Evolutionary conservation across 2,888 invertebrate genomes (phyloP).

Genomic region (Amphiduros pacificus): DNA sequence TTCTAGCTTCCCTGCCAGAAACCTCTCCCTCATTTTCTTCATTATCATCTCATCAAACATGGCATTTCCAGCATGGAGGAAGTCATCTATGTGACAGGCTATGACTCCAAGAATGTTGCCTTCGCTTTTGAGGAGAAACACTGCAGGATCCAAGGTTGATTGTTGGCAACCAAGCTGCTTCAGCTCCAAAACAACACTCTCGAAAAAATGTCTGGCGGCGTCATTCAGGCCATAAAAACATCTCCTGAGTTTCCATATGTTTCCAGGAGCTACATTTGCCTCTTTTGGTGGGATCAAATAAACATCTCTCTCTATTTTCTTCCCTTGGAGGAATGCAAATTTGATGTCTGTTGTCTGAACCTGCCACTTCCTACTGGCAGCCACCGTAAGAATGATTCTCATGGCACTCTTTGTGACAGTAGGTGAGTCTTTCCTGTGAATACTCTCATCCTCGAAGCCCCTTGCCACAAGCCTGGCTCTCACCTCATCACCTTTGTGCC

Average conservation of each 20-base stretch:
- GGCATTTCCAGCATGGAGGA: conserved; percentile 27
- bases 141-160: conserved; percentile 30
- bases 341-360: conserved; percentile 33
- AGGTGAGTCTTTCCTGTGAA: conserved; percentile 16
- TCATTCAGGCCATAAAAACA: conserved; percentile 32
- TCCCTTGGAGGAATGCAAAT: conserved; percentile 33
- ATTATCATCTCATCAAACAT: conserved; percentile 19
- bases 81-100: conserved; percentile 27
- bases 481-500: conserved; percentile 16
- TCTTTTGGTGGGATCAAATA: conserved; percentile 29
- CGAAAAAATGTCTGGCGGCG: conserved; percentile 31
- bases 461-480: conserved; percentile 28
- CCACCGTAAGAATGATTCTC: conserved; percentile 24
- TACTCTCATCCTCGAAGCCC: conserved; percentile 28
- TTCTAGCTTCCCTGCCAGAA: conserved; percentile 20
- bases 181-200: conserved; percentile 29
- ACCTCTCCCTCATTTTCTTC: conserved; percentile 10
- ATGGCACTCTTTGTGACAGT: conserved; percentile 26
- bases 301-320: conserved; percentile 24
- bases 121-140: conserved; percentile 24
- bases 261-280: conserved; percentile 8
- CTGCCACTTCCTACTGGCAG: conserved; percentile 26
- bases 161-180: conserved; percentile 26
- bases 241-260: conserved; percentile 27
- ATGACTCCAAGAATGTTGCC: conserved; percentile 15